Percentiles rank a stretch among this genome's conserved stretches.
phyloP scores from a whole-genome alignment of 2,113 vertebrate species.

The Brachypteracias leptosomus region DNA sequence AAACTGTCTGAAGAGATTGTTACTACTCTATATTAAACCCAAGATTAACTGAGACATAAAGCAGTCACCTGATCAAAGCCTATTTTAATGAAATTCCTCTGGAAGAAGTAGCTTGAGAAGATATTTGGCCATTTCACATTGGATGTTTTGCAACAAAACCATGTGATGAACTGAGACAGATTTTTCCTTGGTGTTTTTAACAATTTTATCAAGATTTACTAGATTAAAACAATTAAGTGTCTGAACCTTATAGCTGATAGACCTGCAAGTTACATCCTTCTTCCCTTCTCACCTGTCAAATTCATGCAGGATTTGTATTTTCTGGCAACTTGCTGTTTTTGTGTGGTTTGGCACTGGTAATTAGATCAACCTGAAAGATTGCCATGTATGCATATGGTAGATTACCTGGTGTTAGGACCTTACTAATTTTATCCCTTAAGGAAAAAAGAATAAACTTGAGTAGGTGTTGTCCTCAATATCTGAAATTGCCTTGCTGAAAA shows the following conservation, averaged over 20 bases:
- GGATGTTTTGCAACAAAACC: background rate
- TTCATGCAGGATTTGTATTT: background rate
- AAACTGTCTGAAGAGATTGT: background rate
- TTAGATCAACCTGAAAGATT: background rate
- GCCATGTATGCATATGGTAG: background rate
- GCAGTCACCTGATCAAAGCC: background rate
- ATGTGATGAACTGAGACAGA: background rate
- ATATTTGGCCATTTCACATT: background rate
- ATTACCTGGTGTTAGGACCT: background rate
- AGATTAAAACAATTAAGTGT: background rate
- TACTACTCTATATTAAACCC: background rate
- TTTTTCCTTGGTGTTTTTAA: background rate
- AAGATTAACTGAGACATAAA: background rate
- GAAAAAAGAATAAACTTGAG: background rate
- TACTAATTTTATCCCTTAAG: background rate
- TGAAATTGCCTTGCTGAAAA: background rate
- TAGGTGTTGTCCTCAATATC: background rate
- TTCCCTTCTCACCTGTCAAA: background rate
- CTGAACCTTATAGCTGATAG: background rate
- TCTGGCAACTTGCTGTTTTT: background rate
- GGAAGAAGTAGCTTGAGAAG: background rate
- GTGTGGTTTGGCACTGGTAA: background rate
- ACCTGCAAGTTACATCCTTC: background rate
- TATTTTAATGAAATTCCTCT: background rate
- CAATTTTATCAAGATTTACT: background rate